A percentile compares a stretch with the other conserved stretches of the same genome.
Conservation (phyloP, 2,888 invertebrate species). For the Acanthosepion esculentum region DNA sequence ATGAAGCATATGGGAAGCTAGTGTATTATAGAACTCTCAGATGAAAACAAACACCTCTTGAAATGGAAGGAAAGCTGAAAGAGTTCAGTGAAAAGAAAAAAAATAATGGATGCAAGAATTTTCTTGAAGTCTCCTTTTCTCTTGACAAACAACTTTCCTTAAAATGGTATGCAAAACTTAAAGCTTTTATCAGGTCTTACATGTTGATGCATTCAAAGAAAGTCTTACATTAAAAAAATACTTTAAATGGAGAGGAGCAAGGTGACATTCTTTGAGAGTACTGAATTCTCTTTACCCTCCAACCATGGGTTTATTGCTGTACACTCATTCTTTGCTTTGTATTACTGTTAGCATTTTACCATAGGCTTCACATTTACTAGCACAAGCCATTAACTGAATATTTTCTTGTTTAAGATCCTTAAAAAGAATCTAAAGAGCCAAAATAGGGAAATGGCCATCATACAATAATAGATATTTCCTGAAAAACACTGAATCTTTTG, state of each 20-base stretch:
- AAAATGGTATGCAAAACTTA: neutral
- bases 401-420: neutral
- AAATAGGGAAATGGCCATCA: neutral
- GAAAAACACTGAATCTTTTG: neutral
- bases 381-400: neutral
- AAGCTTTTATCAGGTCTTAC: slow-evolving; percentile 33
- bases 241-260: neutral
- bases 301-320: neutral
- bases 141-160: neutral
- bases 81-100: neutral
- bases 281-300: neutral
- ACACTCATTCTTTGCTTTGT: neutral
- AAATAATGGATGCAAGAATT: neutral
- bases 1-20: neutral
- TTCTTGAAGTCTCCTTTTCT: neutral
- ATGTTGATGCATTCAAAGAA: neutral
- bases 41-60: neutral
- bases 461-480: neutral
- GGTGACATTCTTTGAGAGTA: neutral
- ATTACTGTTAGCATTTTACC: neutral
- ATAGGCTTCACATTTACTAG: neutral
- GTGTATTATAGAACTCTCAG: neutral
- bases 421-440: neutral
- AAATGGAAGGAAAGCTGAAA: neutral
- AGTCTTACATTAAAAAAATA: neutral